phyloP scores from a whole-genome alignment of 1,140 invertebrate species.

The Heliconius congener region DNA sequence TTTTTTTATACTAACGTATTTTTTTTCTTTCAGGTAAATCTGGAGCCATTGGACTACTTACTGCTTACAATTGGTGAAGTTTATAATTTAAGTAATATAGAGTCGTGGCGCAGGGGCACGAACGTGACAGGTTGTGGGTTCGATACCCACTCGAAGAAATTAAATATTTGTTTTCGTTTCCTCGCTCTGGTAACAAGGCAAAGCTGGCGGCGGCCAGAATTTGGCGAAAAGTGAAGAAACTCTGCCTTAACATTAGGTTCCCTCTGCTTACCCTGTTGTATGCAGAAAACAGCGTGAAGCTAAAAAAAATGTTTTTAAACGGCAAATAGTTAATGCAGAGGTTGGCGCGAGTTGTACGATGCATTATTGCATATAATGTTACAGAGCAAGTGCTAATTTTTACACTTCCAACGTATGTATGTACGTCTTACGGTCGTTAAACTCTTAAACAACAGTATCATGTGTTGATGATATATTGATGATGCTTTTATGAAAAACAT shows the following conservation, averaged over 20 bases:
- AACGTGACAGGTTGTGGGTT: no score
- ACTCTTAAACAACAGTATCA: neutral
- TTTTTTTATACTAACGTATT: neutral
- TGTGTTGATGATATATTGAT: no score
- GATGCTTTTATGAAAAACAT: neutral
- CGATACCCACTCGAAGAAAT: neutral
- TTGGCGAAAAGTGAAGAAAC: no score
- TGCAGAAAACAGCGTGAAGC: no score
- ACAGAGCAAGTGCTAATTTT: constrained; percentile 28
- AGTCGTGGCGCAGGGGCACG: no score
- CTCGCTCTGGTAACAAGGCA: no score
- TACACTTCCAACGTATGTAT: constrained; percentile 25
- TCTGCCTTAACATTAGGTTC: no score
- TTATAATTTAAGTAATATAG: neutral
- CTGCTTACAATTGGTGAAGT: neutral
- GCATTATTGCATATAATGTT: neutral
- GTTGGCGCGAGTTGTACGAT: neutral
- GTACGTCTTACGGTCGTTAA: constrained; percentile 24
- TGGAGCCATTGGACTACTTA: neutral
- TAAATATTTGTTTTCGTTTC: neutral
- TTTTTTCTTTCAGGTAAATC: constrained; percentile 45
- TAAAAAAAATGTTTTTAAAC: neutral
- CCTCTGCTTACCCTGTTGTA: no score
- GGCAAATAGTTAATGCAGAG: no score
- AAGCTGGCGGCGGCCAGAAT: no score